Percentiles rank a stretch among this genome's conserved stretches.
Conservation (phyloP, 1,140 invertebrate species). For the Cotesia chilonis region DNA sequence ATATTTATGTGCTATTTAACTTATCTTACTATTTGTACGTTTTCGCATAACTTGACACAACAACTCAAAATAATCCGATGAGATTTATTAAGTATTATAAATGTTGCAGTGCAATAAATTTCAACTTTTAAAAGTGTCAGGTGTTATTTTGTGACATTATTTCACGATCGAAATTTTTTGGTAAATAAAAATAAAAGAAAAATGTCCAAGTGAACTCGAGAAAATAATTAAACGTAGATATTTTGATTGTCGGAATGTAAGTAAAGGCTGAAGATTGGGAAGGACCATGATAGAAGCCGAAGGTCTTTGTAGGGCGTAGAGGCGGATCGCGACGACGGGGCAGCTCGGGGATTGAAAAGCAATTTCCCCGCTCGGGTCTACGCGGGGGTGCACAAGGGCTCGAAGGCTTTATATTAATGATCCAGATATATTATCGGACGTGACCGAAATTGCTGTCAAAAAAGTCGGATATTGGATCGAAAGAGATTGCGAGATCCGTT, state of each 20-base stretch:
- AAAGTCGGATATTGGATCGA: constrained; percentile 68
- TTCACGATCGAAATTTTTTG: no score
- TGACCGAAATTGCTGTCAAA: constrained; percentile 69
- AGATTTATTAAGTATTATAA: no score
- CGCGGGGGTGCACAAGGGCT: constrained; percentile 38
- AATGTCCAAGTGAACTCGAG: no score
- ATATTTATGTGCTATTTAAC: no score
- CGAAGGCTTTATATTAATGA: constrained; percentile 67
- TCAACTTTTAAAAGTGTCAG: no score
- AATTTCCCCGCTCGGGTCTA: constrained; percentile 65
- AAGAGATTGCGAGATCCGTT: constrained; percentile 63
- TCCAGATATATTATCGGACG: constrained; percentile 69
- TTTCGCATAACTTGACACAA: no score
- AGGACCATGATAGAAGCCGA: neutral
- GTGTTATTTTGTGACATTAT: no score
- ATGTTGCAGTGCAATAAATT: no score
- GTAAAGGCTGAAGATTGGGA: neutral
- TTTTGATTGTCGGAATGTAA: neutral
- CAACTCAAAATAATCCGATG: no score
- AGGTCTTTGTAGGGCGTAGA: constrained; percentile 14
- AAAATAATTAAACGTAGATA: no score
- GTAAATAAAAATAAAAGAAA: no score
- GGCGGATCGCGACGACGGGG: constrained; percentile 37
- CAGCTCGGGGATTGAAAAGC: constrained; percentile 65
- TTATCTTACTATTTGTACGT: no score